Conservation (phyloP, 2,113 vertebrate species). For the Nematolebias whitei region DNA sequence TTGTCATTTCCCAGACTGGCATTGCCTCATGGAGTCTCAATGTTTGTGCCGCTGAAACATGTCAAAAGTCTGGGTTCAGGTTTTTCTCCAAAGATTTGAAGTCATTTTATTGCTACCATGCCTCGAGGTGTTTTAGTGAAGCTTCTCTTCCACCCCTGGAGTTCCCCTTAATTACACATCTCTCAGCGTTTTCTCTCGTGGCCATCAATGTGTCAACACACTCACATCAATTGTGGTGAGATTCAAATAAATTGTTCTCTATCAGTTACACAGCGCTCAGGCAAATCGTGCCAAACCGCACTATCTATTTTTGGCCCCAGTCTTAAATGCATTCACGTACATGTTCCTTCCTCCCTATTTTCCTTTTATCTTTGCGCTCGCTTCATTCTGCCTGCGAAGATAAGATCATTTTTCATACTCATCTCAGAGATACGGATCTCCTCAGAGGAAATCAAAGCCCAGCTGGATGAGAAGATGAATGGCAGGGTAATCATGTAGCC, state of each 20-base stretch:
- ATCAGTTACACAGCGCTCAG: constrained; percentile 54
- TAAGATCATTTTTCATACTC: constrained; percentile 34
- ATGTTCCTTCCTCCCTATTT: constrained; percentile 29
- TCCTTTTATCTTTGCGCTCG: constrained; percentile 51
- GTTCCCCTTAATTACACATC: constrained; percentile 63
- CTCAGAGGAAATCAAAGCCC: constrained; percentile 46
- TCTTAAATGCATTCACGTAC: constrained; percentile 32
- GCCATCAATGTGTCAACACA: constrained; percentile 67
- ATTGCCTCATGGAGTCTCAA: background rate
- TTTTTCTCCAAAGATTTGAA: constrained; percentile 35
- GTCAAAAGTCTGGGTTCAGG: constrained; percentile 21
- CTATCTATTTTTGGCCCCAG: constrained; percentile 45
- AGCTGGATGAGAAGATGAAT: constrained; percentile 29
- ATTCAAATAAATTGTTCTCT: constrained; percentile 56
- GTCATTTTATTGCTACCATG: constrained; percentile 46
- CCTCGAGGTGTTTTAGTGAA: constrained; percentile 40
- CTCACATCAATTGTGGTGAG: constrained; percentile 44
- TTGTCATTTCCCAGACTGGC: background rate
- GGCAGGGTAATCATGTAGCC: constrained; percentile 28
- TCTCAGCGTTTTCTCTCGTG: constrained; percentile 40
- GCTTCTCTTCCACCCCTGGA: constrained; percentile 49
- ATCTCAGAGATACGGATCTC: constrained; percentile 50
- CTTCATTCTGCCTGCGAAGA: constrained; percentile 32
- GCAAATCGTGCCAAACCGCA: constrained; percentile 51
- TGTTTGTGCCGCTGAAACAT: constrained; percentile 4